phyloP scores from a whole-genome alignment of 1,140 invertebrate genomes.

The Ostrea edulis region DNA sequence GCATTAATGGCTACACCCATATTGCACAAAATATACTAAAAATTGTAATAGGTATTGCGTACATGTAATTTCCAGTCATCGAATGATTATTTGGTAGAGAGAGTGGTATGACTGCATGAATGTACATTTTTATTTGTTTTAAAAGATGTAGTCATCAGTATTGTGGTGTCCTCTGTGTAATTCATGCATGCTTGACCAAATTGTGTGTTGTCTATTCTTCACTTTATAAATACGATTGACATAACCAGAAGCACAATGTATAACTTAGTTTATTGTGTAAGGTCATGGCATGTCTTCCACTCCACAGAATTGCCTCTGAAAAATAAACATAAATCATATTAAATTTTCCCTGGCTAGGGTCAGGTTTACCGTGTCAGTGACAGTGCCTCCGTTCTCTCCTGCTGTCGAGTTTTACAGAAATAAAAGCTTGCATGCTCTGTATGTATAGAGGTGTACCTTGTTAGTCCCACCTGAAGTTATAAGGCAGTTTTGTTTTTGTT shows the following conservation, averaged over 20 bases:
- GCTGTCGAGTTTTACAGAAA: background rate
- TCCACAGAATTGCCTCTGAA: background rate
- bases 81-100: too few species aligned
- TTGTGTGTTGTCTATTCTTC: background rate
- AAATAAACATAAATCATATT: background rate
- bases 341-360: background rate
- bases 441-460: background rate
- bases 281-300: slow-evolving; percentile 16
- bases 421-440: background rate
- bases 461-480: background rate
- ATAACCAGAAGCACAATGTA: background rate
- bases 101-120: too few species aligned
- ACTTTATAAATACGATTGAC: background rate
- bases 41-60: too few species aligned
- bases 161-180: too few species aligned
- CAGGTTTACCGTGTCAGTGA: too few species aligned
- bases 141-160: too few species aligned
- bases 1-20: too few species aligned
- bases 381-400: background rate
- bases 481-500: slow-evolving; percentile 32
- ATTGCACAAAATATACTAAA: too few species aligned
- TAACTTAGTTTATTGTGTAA: background rate
- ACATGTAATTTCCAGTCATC: too few species aligned
- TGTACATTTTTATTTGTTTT: too few species aligned
- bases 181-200: slow-evolving; percentile 19